A percentile compares a stretch with the other conserved stretches of the same genome.
Evolutionary conservation across 2,888 invertebrate species (phyloP).

Genomic region (Poecilus cupreus): DNA sequence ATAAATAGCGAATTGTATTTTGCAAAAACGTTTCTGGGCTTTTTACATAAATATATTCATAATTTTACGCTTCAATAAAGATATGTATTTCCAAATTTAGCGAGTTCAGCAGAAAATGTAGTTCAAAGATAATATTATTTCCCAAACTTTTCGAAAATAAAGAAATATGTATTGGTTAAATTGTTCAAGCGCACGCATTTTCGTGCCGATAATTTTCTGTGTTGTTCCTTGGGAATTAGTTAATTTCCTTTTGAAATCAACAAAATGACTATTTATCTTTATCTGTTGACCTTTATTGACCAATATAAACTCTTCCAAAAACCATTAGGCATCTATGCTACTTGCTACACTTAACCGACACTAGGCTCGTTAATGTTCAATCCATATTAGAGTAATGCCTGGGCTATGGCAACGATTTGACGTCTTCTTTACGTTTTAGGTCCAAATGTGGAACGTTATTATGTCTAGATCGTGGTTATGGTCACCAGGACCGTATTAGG

Average conservation of each 20-base stretch:
- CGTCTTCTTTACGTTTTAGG: not conserved
- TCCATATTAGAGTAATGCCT: conserved; percentile 3
- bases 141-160: no score
- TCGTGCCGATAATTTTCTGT: not conserved
- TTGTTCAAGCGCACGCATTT: not conserved
- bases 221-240: not conserved
- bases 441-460: not conserved
- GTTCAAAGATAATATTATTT: no score
- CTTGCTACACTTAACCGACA: not conserved
- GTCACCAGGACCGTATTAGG: not conserved
- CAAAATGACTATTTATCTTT: not conserved
- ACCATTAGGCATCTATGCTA: not conserved
- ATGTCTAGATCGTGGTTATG: not conserved
- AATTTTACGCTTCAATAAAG: no score
- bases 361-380: not conserved
- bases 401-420: not conserved
- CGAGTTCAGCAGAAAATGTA: no score
- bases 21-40: no score
- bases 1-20: no score
- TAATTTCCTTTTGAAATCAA: not conserved
- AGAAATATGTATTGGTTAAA: not conserved
- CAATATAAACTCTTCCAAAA: conserved; percentile 18
- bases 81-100: no score
- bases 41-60: no score
- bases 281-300: not conserved